phyloP scores from a whole-genome alignment of 2,888 invertebrate species.

The Drosophila nigricruria region DNA sequence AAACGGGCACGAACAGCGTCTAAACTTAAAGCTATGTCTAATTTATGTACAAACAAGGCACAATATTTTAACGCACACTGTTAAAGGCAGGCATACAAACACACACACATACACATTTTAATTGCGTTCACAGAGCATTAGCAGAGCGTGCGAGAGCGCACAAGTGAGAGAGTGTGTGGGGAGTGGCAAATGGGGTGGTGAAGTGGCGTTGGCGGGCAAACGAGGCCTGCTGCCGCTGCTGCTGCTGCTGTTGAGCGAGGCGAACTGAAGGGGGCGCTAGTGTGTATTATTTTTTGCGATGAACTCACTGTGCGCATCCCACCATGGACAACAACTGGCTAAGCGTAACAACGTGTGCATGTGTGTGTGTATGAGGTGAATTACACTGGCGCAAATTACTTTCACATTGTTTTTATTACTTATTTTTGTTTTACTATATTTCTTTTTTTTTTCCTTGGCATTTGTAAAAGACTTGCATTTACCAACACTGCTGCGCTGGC shows the following conservation, averaged over 20 bases:
- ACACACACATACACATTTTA: slow-evolving; percentile 55
- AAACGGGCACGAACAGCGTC: slow-evolving; percentile 51
- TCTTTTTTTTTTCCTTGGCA: slow-evolving; percentile 26
- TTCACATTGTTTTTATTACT: slow-evolving; percentile 47
- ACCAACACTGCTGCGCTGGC: slow-evolving; percentile 56
- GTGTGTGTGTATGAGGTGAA: slow-evolving; percentile 16
- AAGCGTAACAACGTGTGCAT: slow-evolving; percentile 47
- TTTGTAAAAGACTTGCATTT: slow-evolving; percentile 34
- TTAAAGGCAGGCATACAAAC: slow-evolving; percentile 17
- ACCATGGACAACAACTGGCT: slow-evolving; percentile 57
- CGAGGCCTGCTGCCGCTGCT: too few species aligned
- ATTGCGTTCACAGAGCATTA: slow-evolving; percentile 68
- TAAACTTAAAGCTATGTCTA: slow-evolving; percentile 70
- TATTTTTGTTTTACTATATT: slow-evolving; percentile 7
- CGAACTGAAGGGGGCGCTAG: slow-evolving; percentile 28
- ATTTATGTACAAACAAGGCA: slow-evolving; percentile 78
- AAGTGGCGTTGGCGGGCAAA: slow-evolving; percentile 48
- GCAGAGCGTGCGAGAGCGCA: slow-evolving; percentile 23
- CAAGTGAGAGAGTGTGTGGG: slow-evolving; percentile 32
- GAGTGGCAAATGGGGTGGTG: slow-evolving; percentile 56
- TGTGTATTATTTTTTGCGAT: slow-evolving; percentile 82
- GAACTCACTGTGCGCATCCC: slow-evolving; percentile 80
- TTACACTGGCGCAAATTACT: slow-evolving; percentile 53
- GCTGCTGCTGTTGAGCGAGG: not conserved
- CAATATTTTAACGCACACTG: slow-evolving; percentile 67